Percentiles rank a stretch among this genome's conserved stretches.
Evolutionary conservation across 2,113 vertebrate genomes (phyloP).

Genomic region (Isichthys henryi): DNA sequence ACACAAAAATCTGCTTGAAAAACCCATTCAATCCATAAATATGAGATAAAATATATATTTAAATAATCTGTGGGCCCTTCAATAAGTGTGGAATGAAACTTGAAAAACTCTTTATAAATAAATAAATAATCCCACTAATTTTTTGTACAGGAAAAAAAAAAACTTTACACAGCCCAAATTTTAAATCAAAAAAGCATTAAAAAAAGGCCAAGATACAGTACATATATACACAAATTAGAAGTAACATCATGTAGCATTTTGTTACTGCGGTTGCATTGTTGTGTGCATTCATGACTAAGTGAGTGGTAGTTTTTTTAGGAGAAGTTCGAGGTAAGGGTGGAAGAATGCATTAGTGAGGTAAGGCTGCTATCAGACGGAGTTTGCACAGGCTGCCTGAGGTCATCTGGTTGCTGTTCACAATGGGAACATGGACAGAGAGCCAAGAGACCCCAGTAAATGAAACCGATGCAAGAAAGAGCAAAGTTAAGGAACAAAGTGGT

Average conservation of each 20-base stretch:
- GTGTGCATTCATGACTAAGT: conserved; percentile 68
- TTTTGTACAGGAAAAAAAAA: conserved; percentile 38
- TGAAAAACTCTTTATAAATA: conserved; percentile 73
- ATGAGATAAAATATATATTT: conserved; percentile 50
- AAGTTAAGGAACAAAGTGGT: conserved; percentile 58
- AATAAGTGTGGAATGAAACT: conserved; percentile 67
- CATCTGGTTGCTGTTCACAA: conserved; percentile 33
- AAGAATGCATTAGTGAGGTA: conserved; percentile 32
- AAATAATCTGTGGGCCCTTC: conserved; percentile 60
- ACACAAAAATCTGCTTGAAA: conserved; percentile 52
- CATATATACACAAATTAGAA: conserved; percentile 35
- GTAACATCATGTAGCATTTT: conserved; percentile 38
- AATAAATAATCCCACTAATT: conserved; percentile 76
- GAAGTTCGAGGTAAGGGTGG: conserved; percentile 23
- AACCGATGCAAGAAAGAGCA: conserved; percentile 34
- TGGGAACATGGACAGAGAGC: conserved; percentile 12
- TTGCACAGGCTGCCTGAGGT: conserved; percentile 39
- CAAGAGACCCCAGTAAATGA: conserved; percentile 18
- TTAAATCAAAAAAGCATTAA: conserved; percentile 51
- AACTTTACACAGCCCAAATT: conserved; percentile 51
- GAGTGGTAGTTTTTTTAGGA: conserved; percentile 34
- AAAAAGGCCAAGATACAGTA: conserved; percentile 23
- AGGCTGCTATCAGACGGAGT: conserved; percentile 29
- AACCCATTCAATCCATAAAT: conserved; percentile 51
- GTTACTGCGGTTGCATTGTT: conserved; percentile 57